Percentiles rank a stretch among this genome's conserved stretches.
phyloP scores from a whole-genome alignment of 2,888 invertebrate species.

The Heliconius sara region DNA sequence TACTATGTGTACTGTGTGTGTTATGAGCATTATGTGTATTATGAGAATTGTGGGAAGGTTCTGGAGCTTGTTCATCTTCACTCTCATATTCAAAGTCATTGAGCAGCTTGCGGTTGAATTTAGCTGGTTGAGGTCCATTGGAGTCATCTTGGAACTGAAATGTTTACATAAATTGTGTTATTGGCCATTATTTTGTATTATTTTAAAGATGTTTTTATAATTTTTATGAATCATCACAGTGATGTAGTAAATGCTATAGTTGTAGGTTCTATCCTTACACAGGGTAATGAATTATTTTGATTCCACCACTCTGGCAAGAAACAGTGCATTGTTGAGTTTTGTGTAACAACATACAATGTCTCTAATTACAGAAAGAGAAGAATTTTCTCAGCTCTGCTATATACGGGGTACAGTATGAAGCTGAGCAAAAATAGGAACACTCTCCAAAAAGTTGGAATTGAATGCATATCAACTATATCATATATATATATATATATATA shows the following conservation, averaged over 20 bases:
- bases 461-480: too few species aligned
- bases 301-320: too few species aligned
- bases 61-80: conserved; percentile 88
- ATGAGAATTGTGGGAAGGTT: conserved; percentile 54
- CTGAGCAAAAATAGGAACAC: too few species aligned
- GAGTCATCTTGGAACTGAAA: conserved; percentile 74
- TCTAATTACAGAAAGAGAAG: too few species aligned
- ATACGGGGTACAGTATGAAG: too few species aligned
- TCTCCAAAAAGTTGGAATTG: too few species aligned
- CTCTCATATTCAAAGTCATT: conserved; percentile 95
- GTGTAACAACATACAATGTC: too few species aligned
- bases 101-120: conserved; percentile 92
- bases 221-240: too few species aligned
- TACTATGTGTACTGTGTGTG: conserved; percentile 41
- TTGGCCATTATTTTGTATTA: neutral
- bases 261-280: neutral
- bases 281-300: neutral
- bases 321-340: too few species aligned
- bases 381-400: too few species aligned
- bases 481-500: too few species aligned
- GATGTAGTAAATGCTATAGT: neutral
- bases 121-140: conserved; percentile 77
- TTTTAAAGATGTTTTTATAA: too few species aligned
- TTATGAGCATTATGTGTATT: conserved; percentile 33
- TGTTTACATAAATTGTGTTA: neutral